These are phyloP conservation scores for Calonectris borealis DNA, from an alignment of 2,113 vertebrate species.

Conservation along the genomic window DNA sequence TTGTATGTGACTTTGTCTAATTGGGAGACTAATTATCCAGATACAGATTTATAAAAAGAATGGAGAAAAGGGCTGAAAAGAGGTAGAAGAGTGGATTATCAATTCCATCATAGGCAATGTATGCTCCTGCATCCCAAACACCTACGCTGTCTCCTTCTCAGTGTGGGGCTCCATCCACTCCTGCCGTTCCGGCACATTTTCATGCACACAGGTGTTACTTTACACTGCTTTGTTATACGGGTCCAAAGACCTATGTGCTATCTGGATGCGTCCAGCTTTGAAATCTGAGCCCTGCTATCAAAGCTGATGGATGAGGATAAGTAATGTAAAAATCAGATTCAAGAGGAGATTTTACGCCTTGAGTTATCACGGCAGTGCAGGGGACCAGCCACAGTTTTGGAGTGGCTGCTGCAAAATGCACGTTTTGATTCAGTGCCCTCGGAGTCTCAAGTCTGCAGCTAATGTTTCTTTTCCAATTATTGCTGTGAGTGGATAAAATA, in stretches of 20 bases:
- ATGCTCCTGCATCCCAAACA: not conserved
- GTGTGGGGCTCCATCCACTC: not conserved
- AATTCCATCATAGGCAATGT: not conserved
- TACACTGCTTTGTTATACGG: not conserved
- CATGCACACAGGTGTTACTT: not conserved
- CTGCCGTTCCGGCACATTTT: not conserved
- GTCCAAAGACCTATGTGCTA: not conserved
- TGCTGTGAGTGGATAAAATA: conserved; percentile 16
- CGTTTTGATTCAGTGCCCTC: not conserved
- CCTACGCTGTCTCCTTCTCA: not conserved
- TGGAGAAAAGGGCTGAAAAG: not conserved
- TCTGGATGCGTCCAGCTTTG: not conserved
- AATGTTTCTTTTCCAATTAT: conserved; percentile 27
- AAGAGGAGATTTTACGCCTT: not conserved
- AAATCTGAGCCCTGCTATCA: not conserved
- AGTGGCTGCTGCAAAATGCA: conserved; percentile 1
- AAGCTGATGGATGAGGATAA: not conserved
- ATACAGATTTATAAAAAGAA: not conserved
- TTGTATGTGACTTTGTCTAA: not conserved
- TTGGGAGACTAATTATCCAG: not conserved
- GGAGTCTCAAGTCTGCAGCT: not conserved
- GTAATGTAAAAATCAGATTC: not conserved
- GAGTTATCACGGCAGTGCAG: not conserved
- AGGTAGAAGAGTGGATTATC: not conserved
- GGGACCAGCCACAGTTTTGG: not conserved